Evolutionary conservation across 2,888 invertebrate genomes (phyloP).

Genomic region (Tenthredo distinguenda): DNA sequence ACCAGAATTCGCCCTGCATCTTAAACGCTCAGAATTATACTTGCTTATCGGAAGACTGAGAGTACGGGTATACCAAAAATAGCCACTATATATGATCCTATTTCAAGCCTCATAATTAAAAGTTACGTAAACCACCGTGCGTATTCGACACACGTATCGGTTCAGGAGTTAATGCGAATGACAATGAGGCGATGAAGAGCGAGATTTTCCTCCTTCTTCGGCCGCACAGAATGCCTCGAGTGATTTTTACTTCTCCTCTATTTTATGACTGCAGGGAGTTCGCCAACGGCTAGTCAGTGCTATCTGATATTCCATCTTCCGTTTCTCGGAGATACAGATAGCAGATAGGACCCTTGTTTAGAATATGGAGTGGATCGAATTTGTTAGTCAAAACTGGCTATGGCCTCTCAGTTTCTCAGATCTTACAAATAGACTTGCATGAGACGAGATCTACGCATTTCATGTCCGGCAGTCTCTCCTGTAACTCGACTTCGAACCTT

Average conservation of each 20-base stretch:
- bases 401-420: not conserved
- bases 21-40: not conserved
- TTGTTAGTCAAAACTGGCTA: not conserved
- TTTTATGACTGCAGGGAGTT: not conserved
- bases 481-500: not conserved
- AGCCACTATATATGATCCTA: not conserved
- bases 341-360: not conserved
- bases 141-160: not conserved
- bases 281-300: not conserved
- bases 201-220: not conserved
- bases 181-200: not conserved
- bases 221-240: not conserved
- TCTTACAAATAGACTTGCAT: conserved; percentile 37
- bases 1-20: not conserved
- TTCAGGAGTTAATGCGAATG: not conserved
- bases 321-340: not conserved
- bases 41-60: not conserved
- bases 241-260: not conserved
- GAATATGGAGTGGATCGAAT: conserved; percentile 19
- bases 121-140: not conserved
- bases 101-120: not conserved
- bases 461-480: not conserved
- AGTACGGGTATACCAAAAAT: not conserved
- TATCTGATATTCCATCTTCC: conserved; percentile 12
- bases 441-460: conserved; percentile 32